Base-by-base conservation (phyloP, 2,888 invertebrate species). In the Heliothis peltigera region DNA sequence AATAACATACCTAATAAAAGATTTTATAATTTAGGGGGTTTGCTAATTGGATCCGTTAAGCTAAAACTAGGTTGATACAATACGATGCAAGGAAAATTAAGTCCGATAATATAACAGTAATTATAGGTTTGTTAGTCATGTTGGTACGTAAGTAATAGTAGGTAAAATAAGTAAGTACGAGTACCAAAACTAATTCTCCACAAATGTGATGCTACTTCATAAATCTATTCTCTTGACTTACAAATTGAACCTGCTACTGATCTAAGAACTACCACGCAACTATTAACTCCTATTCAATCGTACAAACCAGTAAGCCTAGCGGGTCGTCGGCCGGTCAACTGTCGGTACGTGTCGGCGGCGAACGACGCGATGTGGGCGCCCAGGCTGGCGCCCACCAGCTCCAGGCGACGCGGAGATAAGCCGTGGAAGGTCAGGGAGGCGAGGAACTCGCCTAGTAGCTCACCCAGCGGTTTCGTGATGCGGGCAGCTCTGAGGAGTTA, bases 351-450 rank as follows among this genome's bases (percentile, higher is more conserved):
- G 18, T 82, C 85, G 0, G 93, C 84, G 0, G 93, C 93, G 66
- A 83, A 87, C 19, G 89, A 89, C 0, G 91, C 90, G 22, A 93
- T 90, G 68, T 94, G 93, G 0, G 93, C 92, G n/a, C 94, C 94
- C 18, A 95, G 77, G 52, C 94, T 94, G 0, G 86, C 92, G 0
- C 94, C 94, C 3, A 89, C 62, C 15, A 94, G 44, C 70, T 91
- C 89, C 25, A 94, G 66, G n/a, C 81, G 84, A n/a, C 77, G 84
- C 0, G 90, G 78, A 15, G 85, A 76, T 43, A 94, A 77, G 0
- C 94, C 94, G 28, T 79, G 78, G 0, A 70, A 63, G 0, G 89
- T 87, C n/a, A 94, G 81, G 17, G 84, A 83, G 0, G 91, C 91
- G n/a, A 94, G 77, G 70, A 92, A 90, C 70, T 89, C 86, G 0